Evolutionary conservation across 23 tunicate genomes (phyloP), one percentile per base, ranked within the genome.

Genomic region (Halocynthia aurantium): DNA sequence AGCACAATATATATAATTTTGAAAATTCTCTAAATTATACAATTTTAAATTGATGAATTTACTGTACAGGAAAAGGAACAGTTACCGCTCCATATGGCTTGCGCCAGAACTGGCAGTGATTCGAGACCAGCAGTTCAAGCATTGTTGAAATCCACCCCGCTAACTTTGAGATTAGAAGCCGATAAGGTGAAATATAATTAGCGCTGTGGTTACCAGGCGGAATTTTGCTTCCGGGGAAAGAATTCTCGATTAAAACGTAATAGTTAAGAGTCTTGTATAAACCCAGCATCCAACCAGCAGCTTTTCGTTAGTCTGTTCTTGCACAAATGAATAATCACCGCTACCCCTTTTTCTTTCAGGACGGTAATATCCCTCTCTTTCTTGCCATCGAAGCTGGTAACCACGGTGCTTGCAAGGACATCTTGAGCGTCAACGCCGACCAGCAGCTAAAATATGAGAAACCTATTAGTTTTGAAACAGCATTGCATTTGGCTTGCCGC

Each of bases 381-480:
- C 75, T 81, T 13, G 92, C 98, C 18, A 83, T 92, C 44, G 87
- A 86, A 52, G 72, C 75, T 40, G 85, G 85, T 69, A 92, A 92
- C 81, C 98, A 92, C 63, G 92, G 91, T 6, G 93, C 98, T 15
- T 92, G 87, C 62, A 72, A 86, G 53, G 98, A 92, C 11, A 52
- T 92, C 13, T 73, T 92, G 7, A 60, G 80, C n/a, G 62, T 52
- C 21, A 21, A 75, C 69, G 69, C 85, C 12, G 98, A 92, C 22
- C 85, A 83, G 52, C 98, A 92, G 50, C 82, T 92, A 61, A 71
- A 82, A 15, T 86, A 66, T 68, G 87, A 86, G 53, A 77, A 86
- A 31, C 84, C 88, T 8, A 72, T 55, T 58, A 82, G 80, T 50
- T 79, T 85, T 6, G 76, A 86, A 77, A 78, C 84, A 19, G 85